Base-by-base conservation (phyloP, 2,113 vertebrate species). In the Melanerpes aurifrons region DNA sequence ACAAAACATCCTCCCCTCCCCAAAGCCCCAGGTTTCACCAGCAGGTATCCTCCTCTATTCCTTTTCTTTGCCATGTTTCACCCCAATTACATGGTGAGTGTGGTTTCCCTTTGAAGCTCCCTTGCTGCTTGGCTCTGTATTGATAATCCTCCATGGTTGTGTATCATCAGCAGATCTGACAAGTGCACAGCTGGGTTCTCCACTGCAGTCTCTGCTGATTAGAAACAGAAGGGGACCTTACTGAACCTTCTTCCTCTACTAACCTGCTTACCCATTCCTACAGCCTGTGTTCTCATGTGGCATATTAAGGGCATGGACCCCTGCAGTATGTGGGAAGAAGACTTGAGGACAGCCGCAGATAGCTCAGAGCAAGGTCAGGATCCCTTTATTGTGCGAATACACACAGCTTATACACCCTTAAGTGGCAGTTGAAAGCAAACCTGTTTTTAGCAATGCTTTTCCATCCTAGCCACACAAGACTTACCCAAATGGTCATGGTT, bases 101-200 rank as follows among this genome's bases (percentile, higher is more conserved):
- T 73, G 69, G 56, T 74, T 86, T 78, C 43, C 82, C 87, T 95
- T 94, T 96, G 88, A 92, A 68, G 81, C 83, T 84, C 43, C 77
- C 35, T 37, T 58, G 45, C 77, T 90, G n/a, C 86, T 59, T 59
- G 68, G 75, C 66, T 79, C 66, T 40, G 19, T 71, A 20, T 43
- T 85, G 82, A 35, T 69, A 74, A 63, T 84, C 90, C 71, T 70
- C 63, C 53, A 40, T 64, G 0, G 4, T 26, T 81, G 58, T 63
- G 67, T 88, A 28, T 78, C 82, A 81, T 57, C 66, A 86, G 17
- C 81, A 75, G 59, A 76, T 91, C 79, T 83, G 72, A 89, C 62
- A 62, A 28, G 17, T 37, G 86, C 91, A 69, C 84, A 91, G 93
- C 90, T 74, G 82, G 85, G 29, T 78, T 83, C 90, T 91, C 79